Conservation (phyloP, 2,797 vertebrate species). For the Acomys russatus region DNA sequence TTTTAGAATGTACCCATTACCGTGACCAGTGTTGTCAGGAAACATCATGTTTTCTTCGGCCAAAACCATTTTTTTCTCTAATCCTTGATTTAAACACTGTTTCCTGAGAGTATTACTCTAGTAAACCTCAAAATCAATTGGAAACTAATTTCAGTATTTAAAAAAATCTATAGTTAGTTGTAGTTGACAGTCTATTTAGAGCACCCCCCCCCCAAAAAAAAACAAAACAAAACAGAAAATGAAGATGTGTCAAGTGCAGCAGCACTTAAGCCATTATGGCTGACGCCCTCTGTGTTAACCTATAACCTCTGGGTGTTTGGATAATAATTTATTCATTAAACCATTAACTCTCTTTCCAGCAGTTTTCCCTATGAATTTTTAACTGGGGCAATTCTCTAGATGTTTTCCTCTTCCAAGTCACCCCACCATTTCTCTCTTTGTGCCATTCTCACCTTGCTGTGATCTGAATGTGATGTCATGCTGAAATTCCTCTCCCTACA, state of each 20-base stretch:
- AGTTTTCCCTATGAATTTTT: constrained; percentile 76
- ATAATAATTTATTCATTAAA: constrained; percentile 79
- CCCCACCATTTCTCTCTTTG: not conserved
- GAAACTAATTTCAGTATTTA: constrained; percentile 35
- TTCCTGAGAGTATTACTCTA: not conserved
- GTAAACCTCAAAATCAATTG: constrained; percentile 56
- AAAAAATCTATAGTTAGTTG: not conserved
- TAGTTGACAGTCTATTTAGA: constrained; percentile 18
- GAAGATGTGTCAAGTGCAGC: constrained; percentile 40
- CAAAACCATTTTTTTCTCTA: not conserved
- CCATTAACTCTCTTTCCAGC: constrained; percentile 73
- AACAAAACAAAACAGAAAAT: not conserved
- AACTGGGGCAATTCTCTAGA: constrained; percentile 56
- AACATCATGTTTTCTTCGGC: constrained; percentile 12
- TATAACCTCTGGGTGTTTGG: constrained; percentile 71
- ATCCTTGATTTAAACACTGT: not conserved
- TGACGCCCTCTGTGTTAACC: constrained; percentile 46
- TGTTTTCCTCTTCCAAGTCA: not conserved
- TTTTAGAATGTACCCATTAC: not conserved
- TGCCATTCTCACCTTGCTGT: not conserved
- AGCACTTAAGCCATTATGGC: constrained; percentile 54
- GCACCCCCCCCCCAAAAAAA: not conserved
- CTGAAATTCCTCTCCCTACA: not conserved
- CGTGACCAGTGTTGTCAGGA: not conserved
- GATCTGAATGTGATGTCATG: not conserved